Percentiles rank a stretch among this genome's conserved stretches.
Evolutionary conservation across 2,113 vertebrate genomes (phyloP).

Genomic region (Chauna torquata): DNA sequence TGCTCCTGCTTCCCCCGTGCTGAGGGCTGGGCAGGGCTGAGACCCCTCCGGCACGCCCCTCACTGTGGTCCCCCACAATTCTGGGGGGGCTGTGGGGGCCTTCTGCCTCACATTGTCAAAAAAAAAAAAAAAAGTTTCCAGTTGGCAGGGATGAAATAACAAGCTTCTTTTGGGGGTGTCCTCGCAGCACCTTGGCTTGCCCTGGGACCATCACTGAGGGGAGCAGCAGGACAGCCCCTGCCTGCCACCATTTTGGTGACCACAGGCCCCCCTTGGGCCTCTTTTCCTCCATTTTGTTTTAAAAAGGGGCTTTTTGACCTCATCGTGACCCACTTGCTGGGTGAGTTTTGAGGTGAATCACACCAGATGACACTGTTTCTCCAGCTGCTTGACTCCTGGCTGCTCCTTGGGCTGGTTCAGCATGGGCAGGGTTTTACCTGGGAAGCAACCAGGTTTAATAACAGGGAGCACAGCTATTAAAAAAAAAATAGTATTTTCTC

Average conservation of each 20-base stretch:
- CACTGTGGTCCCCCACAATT: background rate
- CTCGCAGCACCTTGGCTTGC: too few species aligned
- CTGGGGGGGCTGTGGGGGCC: fast-evolving
- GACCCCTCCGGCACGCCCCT: background rate
- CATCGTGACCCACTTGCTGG: background rate
- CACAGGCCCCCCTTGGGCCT: fast-evolving
- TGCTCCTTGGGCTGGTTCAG: too few species aligned
- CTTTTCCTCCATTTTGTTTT: fast-evolving
- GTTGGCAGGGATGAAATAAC: background rate
- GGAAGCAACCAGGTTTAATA: too few species aligned
- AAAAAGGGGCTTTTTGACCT: background rate
- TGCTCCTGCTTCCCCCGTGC: background rate
- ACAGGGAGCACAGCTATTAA: too few species aligned
- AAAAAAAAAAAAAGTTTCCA: fast-evolving
- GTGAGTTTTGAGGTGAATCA: background rate
- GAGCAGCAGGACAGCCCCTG: background rate
- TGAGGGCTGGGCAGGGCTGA: fast-evolving
- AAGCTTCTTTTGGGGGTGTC: too few species aligned
- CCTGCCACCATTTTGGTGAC: fast-evolving
- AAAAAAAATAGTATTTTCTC: too few species aligned
- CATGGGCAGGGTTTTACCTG: too few species aligned
- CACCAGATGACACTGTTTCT: background rate
- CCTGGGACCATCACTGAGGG: background rate
- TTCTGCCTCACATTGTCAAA: fast-evolving
- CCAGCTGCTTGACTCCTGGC: too few species aligned